phyloP scores from a whole-genome alignment of 2,888 invertebrate genomes.

The Ophion costatus region DNA sequence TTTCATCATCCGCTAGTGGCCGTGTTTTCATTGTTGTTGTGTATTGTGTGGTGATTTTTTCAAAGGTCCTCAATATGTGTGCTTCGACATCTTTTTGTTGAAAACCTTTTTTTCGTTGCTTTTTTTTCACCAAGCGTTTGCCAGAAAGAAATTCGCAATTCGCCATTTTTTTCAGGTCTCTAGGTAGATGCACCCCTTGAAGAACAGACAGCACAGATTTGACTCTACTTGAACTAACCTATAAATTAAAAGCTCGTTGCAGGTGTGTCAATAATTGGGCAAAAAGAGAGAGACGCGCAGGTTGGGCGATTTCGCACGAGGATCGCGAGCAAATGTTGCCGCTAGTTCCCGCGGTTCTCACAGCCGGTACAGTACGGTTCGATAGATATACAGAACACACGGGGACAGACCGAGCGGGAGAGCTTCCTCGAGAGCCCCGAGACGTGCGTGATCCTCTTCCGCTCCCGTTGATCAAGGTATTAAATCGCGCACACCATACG shows the following conservation, averaged over 20 bases:
- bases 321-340: slow-evolving; percentile 42
- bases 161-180: no score
- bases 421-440: slow-evolving; percentile 63
- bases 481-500: slow-evolving; percentile 45
- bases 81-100: no score
- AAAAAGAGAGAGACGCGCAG: slow-evolving; percentile 19
- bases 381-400: slow-evolving; percentile 26
- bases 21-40: no score
- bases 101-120: no score
- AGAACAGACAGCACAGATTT: neutral
- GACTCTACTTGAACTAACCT: neutral
- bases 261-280: slow-evolving; percentile 1
- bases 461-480: slow-evolving; percentile 62
- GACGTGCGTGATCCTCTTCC: slow-evolving; percentile 67
- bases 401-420: slow-evolving; percentile 30
- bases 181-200: no score
- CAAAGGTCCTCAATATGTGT: no score
- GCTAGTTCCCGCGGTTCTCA: slow-evolving; percentile 5
- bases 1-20: no score
- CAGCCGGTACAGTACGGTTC: slow-evolving; percentile 17
- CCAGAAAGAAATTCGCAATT: no score
- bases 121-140: no score
- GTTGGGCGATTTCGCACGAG: slow-evolving; percentile 60
- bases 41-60: no score
- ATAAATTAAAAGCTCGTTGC: neutral